Conservation (phyloP, 1,140 invertebrate species). For the Pygmarrhopalites habei region DNA sequence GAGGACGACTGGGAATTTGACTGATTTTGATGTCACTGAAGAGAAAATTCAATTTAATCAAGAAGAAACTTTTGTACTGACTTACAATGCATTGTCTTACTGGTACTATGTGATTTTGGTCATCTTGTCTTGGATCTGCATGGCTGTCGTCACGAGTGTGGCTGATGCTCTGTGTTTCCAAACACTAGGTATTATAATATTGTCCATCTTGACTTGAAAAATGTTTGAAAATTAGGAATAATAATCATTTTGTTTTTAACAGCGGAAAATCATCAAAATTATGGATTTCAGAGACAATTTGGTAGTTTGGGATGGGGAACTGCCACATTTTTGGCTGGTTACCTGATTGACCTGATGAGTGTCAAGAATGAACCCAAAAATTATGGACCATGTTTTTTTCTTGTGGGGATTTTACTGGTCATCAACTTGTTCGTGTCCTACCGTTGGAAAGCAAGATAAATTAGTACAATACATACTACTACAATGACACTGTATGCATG, state of each 20-base stretch:
- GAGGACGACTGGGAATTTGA: no score
- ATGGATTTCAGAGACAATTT: constrained; percentile 75
- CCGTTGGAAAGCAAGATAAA: constrained; percentile 46
- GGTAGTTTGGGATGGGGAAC: constrained; percentile 61
- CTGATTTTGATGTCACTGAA: background rate
- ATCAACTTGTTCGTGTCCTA: constrained; percentile 61
- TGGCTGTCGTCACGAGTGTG: constrained; percentile 71
- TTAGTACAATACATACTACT: no score
- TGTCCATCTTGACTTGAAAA: no score
- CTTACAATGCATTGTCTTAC: no score
- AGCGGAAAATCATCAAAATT: constrained; percentile 49
- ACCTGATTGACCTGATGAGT: constrained; percentile 65
- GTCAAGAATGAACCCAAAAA: constrained; percentile 55
- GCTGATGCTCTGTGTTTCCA: constrained; percentile 76
- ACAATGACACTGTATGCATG: no score
- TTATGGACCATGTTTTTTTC: constrained; percentile 50
- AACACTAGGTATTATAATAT: constrained; percentile 59
- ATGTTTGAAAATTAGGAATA: no score
- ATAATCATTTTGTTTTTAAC: no score
- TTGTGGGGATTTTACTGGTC: constrained; percentile 40
- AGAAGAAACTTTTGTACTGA: no score
- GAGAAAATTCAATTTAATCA: no score
- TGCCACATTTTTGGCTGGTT: constrained; percentile 63
- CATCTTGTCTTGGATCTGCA: constrained; percentile 67
- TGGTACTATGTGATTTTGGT: constrained; percentile 47